Base-by-base conservation (phyloP, 2,797 vertebrate genomes). In the Sebastes minor region DNA sequence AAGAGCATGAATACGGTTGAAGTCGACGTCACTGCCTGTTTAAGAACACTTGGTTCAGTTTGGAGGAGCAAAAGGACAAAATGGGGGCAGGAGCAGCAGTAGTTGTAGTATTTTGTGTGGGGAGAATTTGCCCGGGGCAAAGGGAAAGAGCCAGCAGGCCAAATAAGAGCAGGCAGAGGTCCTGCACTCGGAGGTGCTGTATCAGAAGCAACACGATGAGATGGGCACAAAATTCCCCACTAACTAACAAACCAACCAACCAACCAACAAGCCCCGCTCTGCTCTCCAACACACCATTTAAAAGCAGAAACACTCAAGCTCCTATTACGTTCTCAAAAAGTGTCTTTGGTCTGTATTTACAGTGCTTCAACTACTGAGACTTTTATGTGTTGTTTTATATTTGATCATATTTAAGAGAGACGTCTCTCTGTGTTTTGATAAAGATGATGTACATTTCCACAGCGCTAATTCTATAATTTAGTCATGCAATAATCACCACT, bases 151-250 rank as follows among this genome's bases (percentile, higher is more conserved):
- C 76, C 84, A 76, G 60, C 53, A 78, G 80, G 73, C 76, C 85
- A 85, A 90, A 87, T 59, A 30, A 59, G 74, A 89, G 11, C 68
- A 72, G 80, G 74, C 82, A 82, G 70, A 82, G 72, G 72, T 85
- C 82, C 63, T 68, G 80, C 78, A 74, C 71, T 83, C 57, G 6
- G 76, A 75, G 64, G 74, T 84, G 74, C 72, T 74, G 65, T 63
- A 76, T 78, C 38, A 86, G 67, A 78, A 71, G 49, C 33, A 74
- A 68, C 38, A 52, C 12, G 27, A 79, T 33, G 74, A 74, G 46
- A 83, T 62, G 52, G 60, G 64, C 27, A 22, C 61, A 76, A 78
- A 64, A 74, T 4, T 25, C 30, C 5, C 27, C 30, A 56, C 28
- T 25, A 68, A 61, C 46, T 53, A 12, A 35, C 67, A 65, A 12